Percentiles rank a stretch among this genome's conserved stretches.
Conservation (phyloP, 2,797 vertebrate species). For the Sebastes hopkinsi region DNA sequence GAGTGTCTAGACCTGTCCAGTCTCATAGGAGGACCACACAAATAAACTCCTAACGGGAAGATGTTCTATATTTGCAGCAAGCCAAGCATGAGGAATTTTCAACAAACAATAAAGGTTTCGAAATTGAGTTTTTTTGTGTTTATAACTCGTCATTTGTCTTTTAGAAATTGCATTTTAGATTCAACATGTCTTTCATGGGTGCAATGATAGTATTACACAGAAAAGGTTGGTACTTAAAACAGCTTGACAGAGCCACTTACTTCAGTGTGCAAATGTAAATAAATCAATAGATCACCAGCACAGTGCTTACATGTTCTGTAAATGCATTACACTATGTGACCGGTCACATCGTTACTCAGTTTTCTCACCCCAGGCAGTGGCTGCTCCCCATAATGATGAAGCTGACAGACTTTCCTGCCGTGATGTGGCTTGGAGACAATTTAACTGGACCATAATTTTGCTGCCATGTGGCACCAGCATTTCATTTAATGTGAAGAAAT, state of each 20-base stretch:
- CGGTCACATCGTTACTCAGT: conserved; percentile 17
- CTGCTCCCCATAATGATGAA: conserved; percentile 46
- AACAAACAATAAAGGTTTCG: neutral
- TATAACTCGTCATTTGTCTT: neutral
- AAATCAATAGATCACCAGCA: conserved; percentile 45
- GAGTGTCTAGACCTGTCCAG: conserved; percentile 35
- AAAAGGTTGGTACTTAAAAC: conserved; percentile 14
- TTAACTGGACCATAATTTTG: conserved; percentile 26
- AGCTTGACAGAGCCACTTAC: conserved; percentile 35
- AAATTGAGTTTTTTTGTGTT: neutral
- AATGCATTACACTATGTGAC: conserved; percentile 21
- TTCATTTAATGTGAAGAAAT: conserved; percentile 45
- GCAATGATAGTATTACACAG: neutral
- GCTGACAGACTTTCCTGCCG: conserved; percentile 38
- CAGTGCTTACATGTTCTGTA: conserved; percentile 20
- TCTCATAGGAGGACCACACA: conserved; percentile 11
- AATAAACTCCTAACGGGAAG: conserved; percentile 13
- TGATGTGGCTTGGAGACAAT: conserved; percentile 31
- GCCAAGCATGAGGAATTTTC: neutral
- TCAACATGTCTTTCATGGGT: neutral
- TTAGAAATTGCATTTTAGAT: neutral
- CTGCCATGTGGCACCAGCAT: conserved; percentile 16
- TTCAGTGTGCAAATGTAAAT: conserved; percentile 31
- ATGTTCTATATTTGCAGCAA: conserved; percentile 16
- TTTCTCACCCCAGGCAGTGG: conserved; percentile 27